These are phyloP conservation scores for Callospermophilus lateralis DNA, from an alignment of 2,113 vertebrate species.

Conservation along the genomic window DNA sequence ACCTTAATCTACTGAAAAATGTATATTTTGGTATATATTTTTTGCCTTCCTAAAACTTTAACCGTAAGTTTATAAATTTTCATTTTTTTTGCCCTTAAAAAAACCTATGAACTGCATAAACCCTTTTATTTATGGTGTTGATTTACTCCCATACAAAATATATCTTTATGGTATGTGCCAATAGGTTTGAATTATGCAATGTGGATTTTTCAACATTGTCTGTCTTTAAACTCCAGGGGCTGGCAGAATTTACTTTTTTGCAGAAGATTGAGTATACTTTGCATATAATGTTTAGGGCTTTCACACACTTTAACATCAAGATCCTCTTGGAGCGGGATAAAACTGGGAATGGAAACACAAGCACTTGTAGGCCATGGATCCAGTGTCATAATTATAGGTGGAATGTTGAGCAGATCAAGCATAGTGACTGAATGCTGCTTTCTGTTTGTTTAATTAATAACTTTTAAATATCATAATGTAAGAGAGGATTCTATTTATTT, in stretches of 20 bases:
- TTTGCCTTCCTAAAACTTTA: background rate
- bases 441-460: background rate
- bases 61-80: background rate
- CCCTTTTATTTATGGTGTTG: background rate
- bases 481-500: background rate
- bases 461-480: background rate
- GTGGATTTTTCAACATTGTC: background rate
- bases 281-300: background rate
- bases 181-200: background rate
- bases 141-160: background rate
- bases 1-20: background rate
- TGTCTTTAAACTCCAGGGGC: background rate
- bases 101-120: too few relatives aligned
- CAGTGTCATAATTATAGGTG: background rate
- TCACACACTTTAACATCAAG: rapidly evolving
- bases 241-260: background rate
- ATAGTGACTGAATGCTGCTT: background rate
- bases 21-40: background rate
- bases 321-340: background rate
- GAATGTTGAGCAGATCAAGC: background rate
- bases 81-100: background rate
- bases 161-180: background rate
- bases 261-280: background rate
- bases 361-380: too few relatives aligned
- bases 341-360: background rate